Evolutionary conservation across 1,140 invertebrate genomes (phyloP), one percentile per base, ranked within the genome.

Genomic region (Aphelinus certus): DNA sequence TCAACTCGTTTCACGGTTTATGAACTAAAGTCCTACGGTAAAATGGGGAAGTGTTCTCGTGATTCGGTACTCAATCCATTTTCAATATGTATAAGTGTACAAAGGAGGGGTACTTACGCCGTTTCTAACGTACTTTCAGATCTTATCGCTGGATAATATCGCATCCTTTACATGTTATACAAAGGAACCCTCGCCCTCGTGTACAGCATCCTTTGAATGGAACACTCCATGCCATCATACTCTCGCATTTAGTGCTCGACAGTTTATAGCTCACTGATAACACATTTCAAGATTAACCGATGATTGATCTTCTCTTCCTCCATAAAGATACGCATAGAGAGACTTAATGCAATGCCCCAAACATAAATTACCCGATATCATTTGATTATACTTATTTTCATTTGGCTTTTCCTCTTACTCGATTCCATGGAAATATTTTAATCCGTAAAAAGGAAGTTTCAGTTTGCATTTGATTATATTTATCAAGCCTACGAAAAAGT

Each of bases 21-120:
- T 48, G 42, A 55, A 67, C 7, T 26, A 26, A 26, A 26, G 26
- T 26, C 26, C 26, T 26, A 26, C 26, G 26, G 53, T 45, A 58
- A 58, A 70, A 58, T 51, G 55, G 51, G 57, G 66, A 69, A 62
- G 42, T 55, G 48, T 6, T 2, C 53, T 67, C 67, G 61, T 70
- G 73, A 71, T 56, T 71, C 47, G 71, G 71, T 75, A 70, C 73
- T 71, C 66, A 58, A 4, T 63, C 56, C 7, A 66, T 68, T 65
- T 58, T 60, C 43, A 42, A 63, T 53, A n/a, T 42, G 53, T 63
- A 56, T 64, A 75, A 55, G 63, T 69, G 69, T 51, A 48, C 7
- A 45, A 69, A 26, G 26, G 51, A 64, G 65, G 65, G 55, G 10
- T 62, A 26, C 26, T 26, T 64, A 55, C 43, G n/a, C 10, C n/a